phyloP scores from a whole-genome alignment of 2,797 vertebrate species.

The Coreius guichenoti region DNA sequence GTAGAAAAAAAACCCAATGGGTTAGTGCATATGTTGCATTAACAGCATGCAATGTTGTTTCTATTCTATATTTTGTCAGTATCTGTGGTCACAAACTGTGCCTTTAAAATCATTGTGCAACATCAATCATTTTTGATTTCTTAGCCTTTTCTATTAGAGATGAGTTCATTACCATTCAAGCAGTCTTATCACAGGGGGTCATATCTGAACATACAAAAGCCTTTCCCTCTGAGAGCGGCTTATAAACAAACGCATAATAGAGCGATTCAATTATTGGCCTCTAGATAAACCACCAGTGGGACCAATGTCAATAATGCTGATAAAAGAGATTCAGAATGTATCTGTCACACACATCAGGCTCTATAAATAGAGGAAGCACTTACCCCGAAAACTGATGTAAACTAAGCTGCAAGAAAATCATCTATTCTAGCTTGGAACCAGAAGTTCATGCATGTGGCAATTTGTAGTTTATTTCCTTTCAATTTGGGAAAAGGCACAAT shows the following conservation, averaged over 20 bases:
- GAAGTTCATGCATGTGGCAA: constrained; percentile 18
- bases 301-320: constrained; percentile 27
- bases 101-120: not conserved
- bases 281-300: constrained; percentile 9
- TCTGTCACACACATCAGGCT: constrained; percentile 18
- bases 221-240: not conserved
- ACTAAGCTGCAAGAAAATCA: constrained; percentile 10
- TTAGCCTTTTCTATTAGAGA: not conserved
- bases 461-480: constrained; percentile 51
- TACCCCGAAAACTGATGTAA: constrained; percentile 29
- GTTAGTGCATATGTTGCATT: not conserved
- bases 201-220: constrained; percentile 25
- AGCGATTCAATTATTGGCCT: constrained; percentile 34
- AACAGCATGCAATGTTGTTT: not conserved
- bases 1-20: not conserved
- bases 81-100: not conserved
- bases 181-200: constrained; percentile 12
- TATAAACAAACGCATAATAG: constrained; percentile 39
- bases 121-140: not conserved
- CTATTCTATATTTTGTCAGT: not conserved
- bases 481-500: constrained; percentile 34
- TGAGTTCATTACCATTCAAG: constrained; percentile 17
- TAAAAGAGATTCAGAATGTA: constrained; percentile 22
- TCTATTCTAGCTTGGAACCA: not conserved
- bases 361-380: constrained; percentile 12